Base-by-base conservation (phyloP, 2,113 vertebrate species). In the Sebastes fasciatus region DNA sequence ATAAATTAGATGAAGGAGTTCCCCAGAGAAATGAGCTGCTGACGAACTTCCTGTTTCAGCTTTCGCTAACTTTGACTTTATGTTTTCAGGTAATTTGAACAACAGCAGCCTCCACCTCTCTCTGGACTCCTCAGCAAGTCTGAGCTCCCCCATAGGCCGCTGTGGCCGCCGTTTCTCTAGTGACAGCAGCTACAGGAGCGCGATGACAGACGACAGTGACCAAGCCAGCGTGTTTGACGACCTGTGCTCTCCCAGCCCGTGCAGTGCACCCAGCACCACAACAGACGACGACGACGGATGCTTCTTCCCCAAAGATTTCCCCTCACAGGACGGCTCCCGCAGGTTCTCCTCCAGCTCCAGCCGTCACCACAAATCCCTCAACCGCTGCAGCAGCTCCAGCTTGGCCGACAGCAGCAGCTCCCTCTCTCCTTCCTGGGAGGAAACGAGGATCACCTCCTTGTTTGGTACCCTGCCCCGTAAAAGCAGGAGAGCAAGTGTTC, bases 381-480 rank as follows among this genome's bases (percentile, higher is more conserved):
- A 77, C 2, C 87, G 96, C 80, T 95, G 95, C 74, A 95, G 96
- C 77, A 98, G 97, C 94, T 85, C 97, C 91, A 98, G 97, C 71
- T 70, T 96, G 48, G 93, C 96, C 4, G 96, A 95, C 84, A 97
- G 94, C 12, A 95, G 88, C 85, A 89, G 83, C 76, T 96, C 97
- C 40, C 78, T 94, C 86, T 98, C 98, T 9, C 97, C 97, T 0
- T 89, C 95, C 26, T 97, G 96, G 95, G 96, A 97, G 3, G 84
- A 92, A 7, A 66, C 78, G 7, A 52, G 90, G 75, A 84, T 82
- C 85, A 82, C 91, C 23, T 93, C 95, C 7, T 26, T 96, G 57
- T 98, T 98, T 12, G 98, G 97, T 19, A 99, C 98, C 0, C 91
- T 99, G 34, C 97, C 98, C 0, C 92, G 98, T 23, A 98, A 96